Evolutionary conservation across 35 echinoderm and acorn worm genomes (phyloP).

Genomic region (Apostichopus japonicus): DNA sequence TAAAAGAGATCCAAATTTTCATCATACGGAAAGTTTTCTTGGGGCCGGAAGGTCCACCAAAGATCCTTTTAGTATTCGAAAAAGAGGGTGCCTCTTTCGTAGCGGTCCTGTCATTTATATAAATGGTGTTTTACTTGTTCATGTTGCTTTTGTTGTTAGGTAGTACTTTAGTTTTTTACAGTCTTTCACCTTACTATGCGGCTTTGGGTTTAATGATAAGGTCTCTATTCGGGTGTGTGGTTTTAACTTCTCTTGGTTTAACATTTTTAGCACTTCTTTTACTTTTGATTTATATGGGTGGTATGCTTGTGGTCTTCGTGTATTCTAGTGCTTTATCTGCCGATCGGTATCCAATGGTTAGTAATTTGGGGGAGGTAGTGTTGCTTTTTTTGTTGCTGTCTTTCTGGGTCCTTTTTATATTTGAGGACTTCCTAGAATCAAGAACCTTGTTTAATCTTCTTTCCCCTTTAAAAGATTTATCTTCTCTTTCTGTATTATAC

Average conservation of each 20-base stretch:
- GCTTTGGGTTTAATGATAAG: slow-evolving; percentile 36
- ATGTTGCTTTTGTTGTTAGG: background rate
- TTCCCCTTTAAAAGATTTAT: background rate
- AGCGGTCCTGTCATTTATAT: slow-evolving; percentile 35
- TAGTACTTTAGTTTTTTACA: slow-evolving; percentile 24
- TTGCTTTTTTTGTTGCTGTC: background rate
- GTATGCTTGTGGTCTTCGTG: slow-evolving; percentile 36
- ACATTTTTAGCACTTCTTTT: slow-evolving; percentile 1
- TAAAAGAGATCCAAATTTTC: slow-evolving; percentile 80
- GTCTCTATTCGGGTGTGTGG: background rate
- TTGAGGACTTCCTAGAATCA: slow-evolving; percentile 26
- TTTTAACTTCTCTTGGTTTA: background rate
- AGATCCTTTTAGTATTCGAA: slow-evolving; percentile 1
- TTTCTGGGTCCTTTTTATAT: background rate
- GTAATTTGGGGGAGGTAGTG: background rate
- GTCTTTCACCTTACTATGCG: slow-evolving; percentile 23
- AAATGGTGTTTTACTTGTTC: slow-evolving; percentile 36
- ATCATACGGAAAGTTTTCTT: slow-evolving; percentile 41
- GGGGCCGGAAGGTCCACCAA: slow-evolving; percentile 3
- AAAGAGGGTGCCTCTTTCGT: slow-evolving; percentile 45
- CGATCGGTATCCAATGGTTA: slow-evolving; percentile 15
- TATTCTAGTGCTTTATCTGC: slow-evolving; percentile 33
- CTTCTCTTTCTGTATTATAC: background rate
- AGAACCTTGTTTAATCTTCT: background rate
- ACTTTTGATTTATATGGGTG: slow-evolving; percentile 41